phyloP scores from a whole-genome alignment of 2,797 vertebrate species.

The Rhinatrema bivittatum region DNA sequence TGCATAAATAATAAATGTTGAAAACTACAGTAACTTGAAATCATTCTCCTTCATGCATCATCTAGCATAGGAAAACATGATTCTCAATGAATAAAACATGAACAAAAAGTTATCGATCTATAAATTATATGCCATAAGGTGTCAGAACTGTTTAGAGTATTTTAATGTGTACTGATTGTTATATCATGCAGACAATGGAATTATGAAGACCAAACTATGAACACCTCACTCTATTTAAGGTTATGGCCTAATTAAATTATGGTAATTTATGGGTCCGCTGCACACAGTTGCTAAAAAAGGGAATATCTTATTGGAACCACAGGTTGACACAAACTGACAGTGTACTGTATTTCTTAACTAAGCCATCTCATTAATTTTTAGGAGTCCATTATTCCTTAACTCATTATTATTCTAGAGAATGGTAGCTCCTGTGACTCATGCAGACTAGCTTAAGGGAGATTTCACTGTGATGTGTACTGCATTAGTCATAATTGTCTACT shows the following conservation, averaged over 20 bases:
- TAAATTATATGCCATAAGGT: too few relatives aligned
- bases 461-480: conserved; percentile 30
- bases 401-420: conserved; percentile 43
- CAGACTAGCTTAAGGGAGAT: conserved; percentile 23
- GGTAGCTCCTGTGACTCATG: conserved; percentile 37
- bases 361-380: conserved; percentile 52
- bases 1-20: too few relatives aligned
- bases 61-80: too few relatives aligned
- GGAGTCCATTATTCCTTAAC: conserved; percentile 35
- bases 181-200: conserved; percentile 19
- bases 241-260: conserved; percentile 45
- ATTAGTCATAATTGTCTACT: conserved; percentile 40
- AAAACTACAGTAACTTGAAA: too few relatives aligned
- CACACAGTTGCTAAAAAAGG: conserved; percentile 32
- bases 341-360: conserved; percentile 33
- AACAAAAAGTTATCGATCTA: too few relatives aligned
- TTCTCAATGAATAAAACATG: too few relatives aligned
- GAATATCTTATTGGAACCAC: conserved; percentile 23
- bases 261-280: conserved; percentile 40
- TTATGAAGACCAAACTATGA: conserved; percentile 29
- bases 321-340: conserved; percentile 36
- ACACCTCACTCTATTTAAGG: conserved; percentile 24
- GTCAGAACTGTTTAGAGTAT: too few relatives aligned
- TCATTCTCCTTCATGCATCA: too few relatives aligned
- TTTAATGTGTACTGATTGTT: too few relatives aligned